phyloP scores from a whole-genome alignment of 2,888 invertebrate genomes.

The Mythimna ferrago region DNA sequence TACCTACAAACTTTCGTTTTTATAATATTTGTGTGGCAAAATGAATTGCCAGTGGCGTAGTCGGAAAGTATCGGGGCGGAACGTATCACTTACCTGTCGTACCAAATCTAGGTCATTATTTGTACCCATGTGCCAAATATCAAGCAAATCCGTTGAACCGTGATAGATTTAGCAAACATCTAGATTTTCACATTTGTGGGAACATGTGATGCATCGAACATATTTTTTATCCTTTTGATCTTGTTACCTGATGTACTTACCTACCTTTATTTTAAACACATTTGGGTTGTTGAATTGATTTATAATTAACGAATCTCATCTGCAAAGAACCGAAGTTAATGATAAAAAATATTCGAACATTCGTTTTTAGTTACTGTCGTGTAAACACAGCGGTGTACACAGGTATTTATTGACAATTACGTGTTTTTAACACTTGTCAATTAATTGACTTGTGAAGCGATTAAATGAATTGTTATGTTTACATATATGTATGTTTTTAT shows the following conservation, averaged over 20 bases:
- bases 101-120: no score
- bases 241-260: not conserved
- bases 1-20: no score
- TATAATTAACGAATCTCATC: not conserved
- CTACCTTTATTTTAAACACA: not conserved
- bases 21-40: no score
- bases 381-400: no score
- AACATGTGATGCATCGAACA: not conserved
- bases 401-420: not conserved
- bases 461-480: not conserved
- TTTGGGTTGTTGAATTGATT: not conserved
- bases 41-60: no score
- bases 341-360: slow-evolving; percentile 3
- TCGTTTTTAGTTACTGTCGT: not conserved
- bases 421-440: not conserved
- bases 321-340: not conserved
- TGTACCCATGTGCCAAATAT: not conserved
- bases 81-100: no score
- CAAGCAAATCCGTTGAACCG: not conserved
- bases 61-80: no score
- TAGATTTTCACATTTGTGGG: not conserved
- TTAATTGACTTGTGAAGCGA: not conserved
- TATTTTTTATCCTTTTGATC: not conserved
- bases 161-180: not conserved
- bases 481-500: not conserved